Evolutionary conservation across 2,888 invertebrate genomes (phyloP).

Genomic region (Ophion obscuratus): DNA sequence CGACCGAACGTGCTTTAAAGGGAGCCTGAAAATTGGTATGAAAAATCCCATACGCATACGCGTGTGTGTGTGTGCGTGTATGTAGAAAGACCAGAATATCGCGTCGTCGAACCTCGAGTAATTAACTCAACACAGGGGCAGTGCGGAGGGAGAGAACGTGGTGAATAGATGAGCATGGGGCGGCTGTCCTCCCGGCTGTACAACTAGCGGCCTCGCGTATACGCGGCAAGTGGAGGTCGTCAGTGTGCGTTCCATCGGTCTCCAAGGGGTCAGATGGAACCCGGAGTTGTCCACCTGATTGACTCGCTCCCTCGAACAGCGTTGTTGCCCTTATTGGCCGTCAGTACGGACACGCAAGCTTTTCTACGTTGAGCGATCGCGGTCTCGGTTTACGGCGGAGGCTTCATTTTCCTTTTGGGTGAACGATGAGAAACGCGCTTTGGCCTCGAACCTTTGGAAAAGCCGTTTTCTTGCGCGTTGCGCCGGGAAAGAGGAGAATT

Average conservation of each 20-base stretch:
- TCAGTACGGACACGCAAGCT: conserved; percentile 23
- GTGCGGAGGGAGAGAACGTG: conserved; percentile 1
- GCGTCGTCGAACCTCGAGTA: conserved; percentile 49
- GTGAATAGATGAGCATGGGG: conserved; percentile 32
- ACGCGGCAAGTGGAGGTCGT: not conserved
- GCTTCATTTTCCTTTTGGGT: conserved; percentile 33
- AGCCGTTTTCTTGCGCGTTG: not conserved
- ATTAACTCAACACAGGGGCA: conserved; percentile 33
- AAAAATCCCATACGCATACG: not conserved
- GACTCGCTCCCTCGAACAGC: conserved; percentile 61
- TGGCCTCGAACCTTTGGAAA: not conserved
- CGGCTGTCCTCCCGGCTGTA: conserved; percentile 5
- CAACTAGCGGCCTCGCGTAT: not conserved
- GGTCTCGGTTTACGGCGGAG: not conserved
- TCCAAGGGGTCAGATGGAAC: conserved; percentile 36
- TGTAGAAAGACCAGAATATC: conserved; percentile 9
- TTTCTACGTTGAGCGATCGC: conserved; percentile 26
- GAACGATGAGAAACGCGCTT: not conserved
- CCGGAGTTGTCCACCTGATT: conserved; percentile 63
- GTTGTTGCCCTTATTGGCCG: conserved; percentile 53
- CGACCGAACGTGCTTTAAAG: not conserved
- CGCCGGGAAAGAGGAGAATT: not conserved
- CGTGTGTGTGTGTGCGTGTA: not conserved
- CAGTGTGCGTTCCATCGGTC: conserved; percentile 33
- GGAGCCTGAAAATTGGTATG: not conserved